phyloP scores from a whole-genome alignment of 2,113 vertebrate genomes.

The Oreochromis aureus region DNA sequence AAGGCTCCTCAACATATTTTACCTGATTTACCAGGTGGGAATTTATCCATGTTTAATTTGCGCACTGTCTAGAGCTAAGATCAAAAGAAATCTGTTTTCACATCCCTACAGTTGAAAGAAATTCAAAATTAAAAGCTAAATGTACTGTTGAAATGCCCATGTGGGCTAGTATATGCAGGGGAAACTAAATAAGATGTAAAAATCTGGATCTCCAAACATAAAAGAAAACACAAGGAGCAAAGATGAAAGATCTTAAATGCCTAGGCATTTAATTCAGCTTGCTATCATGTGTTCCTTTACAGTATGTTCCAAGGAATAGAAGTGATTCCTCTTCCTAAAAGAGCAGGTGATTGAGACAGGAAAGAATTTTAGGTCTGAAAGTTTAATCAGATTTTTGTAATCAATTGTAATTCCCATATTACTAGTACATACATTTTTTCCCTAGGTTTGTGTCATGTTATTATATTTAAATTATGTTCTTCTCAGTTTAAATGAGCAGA shows the following conservation, averaged over 20 bases:
- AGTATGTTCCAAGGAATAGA: not conserved
- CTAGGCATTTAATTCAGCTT: not conserved
- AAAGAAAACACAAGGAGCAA: not conserved
- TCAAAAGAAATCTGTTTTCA: not conserved
- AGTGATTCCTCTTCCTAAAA: not conserved
- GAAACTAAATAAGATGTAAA: not conserved
- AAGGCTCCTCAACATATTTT: not conserved
- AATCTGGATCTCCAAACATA: not conserved
- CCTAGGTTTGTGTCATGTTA: not conserved
- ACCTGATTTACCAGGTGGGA: not conserved
- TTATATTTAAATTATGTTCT: not conserved
- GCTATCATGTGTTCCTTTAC: not conserved
- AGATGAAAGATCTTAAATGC: not conserved
- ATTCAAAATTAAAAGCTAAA: not conserved
- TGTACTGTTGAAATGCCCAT: not conserved
- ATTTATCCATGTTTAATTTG: not conserved
- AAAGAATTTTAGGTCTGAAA: not conserved
- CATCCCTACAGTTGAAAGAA: not conserved
- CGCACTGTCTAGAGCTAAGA: not conserved
- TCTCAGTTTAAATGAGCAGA: not conserved
- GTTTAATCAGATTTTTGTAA: not conserved
- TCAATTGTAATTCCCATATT: not conserved
- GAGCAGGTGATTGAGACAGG: not conserved
- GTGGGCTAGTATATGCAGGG: fast-evolving
- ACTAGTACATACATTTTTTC: not conserved